Conservation (phyloP, 2,113 vertebrate species). For the Thunnus maccoyii region DNA sequence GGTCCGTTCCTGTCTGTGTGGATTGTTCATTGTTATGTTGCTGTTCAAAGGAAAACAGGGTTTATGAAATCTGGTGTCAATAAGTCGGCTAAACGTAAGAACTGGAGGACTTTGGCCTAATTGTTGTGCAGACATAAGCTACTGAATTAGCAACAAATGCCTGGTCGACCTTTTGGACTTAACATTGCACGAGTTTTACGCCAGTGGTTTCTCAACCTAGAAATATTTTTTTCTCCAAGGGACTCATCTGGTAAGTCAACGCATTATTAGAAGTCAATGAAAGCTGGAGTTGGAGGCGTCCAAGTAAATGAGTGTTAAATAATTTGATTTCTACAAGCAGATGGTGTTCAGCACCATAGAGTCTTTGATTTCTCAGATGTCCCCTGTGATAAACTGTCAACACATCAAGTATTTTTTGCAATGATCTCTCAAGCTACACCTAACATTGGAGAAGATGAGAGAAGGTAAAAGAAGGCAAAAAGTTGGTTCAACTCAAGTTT, state of each 20-base stretch:
- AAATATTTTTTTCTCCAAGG: neutral
- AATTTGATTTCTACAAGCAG: conserved; percentile 40
- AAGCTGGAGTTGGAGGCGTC: neutral
- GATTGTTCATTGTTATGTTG: neutral
- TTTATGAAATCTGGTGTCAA: neutral
- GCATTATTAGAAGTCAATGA: conserved; percentile 30
- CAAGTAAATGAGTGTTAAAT: conserved; percentile 31
- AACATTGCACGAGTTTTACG: conserved; percentile 2
- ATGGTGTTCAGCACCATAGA: conserved; percentile 22
- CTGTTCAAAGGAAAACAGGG: neutral
- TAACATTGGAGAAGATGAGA: neutral
- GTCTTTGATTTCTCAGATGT: conserved; percentile 12
- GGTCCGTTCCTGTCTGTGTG: conserved; percentile 7
- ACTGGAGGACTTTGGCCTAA: neutral
- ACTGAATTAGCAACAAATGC: neutral
- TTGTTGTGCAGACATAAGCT: conserved; percentile 29
- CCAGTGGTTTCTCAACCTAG: neutral
- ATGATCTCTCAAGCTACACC: neutral
- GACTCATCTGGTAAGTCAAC: conserved; percentile 25
- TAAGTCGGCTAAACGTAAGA: conserved; percentile 2
- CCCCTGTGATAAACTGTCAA: neutral
- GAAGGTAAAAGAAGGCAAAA: neutral
- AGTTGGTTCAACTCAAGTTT: neutral
- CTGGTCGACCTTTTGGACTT: conserved; percentile 8
- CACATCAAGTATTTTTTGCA: neutral